These are phyloP conservation scores for Lydus trimaculatus DNA, from an alignment of 2,888 invertebrate species.

Conservation along the genomic window DNA sequence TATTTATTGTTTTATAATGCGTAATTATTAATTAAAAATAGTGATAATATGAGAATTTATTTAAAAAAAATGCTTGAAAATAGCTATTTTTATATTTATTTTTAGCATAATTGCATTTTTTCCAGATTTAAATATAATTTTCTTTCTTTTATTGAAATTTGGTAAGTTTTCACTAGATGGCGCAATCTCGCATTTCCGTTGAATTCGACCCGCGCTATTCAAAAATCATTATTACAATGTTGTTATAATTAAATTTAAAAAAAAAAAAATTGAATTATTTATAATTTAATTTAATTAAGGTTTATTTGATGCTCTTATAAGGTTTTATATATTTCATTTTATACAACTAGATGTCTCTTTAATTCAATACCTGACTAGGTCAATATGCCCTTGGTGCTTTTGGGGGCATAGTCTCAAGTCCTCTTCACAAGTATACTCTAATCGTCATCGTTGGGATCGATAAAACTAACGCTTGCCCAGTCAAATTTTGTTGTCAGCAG, in stretches of 20 bases:
- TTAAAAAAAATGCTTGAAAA: not conserved
- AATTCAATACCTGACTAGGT: slow-evolving; percentile 24
- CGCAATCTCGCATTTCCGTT: not conserved
- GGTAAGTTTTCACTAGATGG: not conserved
- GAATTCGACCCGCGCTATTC: not conserved
- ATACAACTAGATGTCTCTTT: not conserved
- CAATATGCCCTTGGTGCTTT: slow-evolving; percentile 32
- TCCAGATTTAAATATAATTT: not conserved
- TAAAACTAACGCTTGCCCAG: slow-evolving; percentile 48
- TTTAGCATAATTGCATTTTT: not conserved
- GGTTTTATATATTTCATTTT: too few relatives aligned
- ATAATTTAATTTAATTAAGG: too few relatives aligned
- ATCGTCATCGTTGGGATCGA: slow-evolving; percentile 39
- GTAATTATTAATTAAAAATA: too few relatives aligned
- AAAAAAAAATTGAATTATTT: too few relatives aligned
- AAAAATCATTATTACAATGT: not conserved
- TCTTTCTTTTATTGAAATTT: not conserved
- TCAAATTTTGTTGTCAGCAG: slow-evolving; percentile 24
- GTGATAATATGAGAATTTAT: too few relatives aligned
- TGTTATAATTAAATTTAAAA: not conserved
- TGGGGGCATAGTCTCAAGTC: slow-evolving; percentile 38
- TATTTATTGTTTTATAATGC: too few relatives aligned
- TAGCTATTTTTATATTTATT: not conserved
- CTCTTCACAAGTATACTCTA: slow-evolving; percentile 8
- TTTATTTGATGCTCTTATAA: not conserved